Evolutionary conservation across 2,888 invertebrate genomes (phyloP).

Genomic region (Phaonia tiefii): DNA sequence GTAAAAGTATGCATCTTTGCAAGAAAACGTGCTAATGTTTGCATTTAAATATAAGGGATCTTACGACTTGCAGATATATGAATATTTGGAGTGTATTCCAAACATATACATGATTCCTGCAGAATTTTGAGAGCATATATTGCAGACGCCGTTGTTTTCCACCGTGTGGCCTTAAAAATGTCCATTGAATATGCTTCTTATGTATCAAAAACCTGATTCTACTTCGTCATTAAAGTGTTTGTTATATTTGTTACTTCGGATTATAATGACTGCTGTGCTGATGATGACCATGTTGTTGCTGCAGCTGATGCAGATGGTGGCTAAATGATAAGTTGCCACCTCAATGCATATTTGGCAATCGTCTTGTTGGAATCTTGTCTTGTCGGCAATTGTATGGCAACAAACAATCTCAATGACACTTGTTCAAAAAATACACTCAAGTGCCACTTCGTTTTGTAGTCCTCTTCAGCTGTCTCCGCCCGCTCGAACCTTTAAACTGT

Average conservation of each 20-base stretch:
- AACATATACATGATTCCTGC: no score
- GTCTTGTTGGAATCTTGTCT: conserved; percentile 15
- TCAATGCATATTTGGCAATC: conserved; percentile 50
- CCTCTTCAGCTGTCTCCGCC: conserved; percentile 16
- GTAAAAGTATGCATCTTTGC: no score
- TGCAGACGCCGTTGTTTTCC: no score
- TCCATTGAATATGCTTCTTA: no score
- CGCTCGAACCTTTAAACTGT: conserved; percentile 1
- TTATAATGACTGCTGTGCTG: no score
- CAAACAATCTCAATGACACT: conserved; percentile 56
- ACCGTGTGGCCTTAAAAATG: no score
- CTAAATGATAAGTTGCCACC: not conserved
- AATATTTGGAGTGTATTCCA: no score
- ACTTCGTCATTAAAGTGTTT: conserved; percentile 19
- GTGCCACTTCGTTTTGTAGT: conserved; percentile 1
- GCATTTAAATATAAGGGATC: no score
- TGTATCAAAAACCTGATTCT: no score
- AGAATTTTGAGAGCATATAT: no score
- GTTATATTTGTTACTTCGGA: conserved; percentile 12
- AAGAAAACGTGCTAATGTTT: no score
- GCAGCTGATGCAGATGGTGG: not conserved
- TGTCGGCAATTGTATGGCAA: conserved; percentile 25
- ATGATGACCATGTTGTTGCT: not conserved
- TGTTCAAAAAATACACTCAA: conserved; percentile 26
- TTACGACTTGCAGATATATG: no score